Evolutionary conservation across 1,140 invertebrate species (phyloP).

Genomic region (Drosophila pandora): DNA sequence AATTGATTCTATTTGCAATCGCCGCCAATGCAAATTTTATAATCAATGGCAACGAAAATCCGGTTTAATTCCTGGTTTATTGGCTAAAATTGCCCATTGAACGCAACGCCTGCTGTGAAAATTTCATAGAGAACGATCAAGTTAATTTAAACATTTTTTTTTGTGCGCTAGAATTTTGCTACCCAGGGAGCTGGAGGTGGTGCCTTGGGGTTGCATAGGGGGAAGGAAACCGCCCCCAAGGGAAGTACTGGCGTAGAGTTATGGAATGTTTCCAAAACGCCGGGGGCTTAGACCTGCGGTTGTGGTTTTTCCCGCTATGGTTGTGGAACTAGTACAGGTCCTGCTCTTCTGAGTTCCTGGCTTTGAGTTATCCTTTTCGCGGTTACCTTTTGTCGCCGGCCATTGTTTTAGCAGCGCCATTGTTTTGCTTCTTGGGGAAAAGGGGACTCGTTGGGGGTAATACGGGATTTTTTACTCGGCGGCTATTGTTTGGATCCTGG

Average conservation of each 20-base stretch:
- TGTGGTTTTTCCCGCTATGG: conserved; percentile 24
- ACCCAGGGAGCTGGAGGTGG: conserved; percentile 7
- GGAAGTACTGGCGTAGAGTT: conserved; percentile 7
- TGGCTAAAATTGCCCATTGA: conserved; percentile 24
- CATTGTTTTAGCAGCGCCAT: conserved; percentile 52
- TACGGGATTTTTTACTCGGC: conserved; percentile 30
- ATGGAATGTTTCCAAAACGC: conserved; percentile 50
- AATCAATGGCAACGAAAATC: conserved; percentile 16
- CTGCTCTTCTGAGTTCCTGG: conserved; percentile 11
- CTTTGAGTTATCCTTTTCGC: conserved; percentile 47
- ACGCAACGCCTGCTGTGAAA: conserved; percentile 17
- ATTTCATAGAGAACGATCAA: conserved; percentile 47
- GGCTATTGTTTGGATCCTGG: conserved; percentile 34
- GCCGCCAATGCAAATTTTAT: conserved; percentile 15
- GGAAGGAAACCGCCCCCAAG: background rate
- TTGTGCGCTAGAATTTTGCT: conserved; percentile 10
- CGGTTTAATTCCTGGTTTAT: conserved; percentile 25
- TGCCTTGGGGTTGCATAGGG: background rate
- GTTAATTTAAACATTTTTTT: conserved; percentile 50
- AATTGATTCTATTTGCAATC: conserved; percentile 23
- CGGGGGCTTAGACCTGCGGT: conserved; percentile 42
- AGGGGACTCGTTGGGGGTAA: background rate
- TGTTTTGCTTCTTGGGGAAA: conserved; percentile 35
- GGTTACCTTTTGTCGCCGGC: conserved; percentile 53
- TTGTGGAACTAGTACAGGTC: background rate